Evolutionary conservation across 2,888 invertebrate genomes (phyloP), one percentile per base, ranked within the genome.

Genomic region (Lasius fuliginosus): DNA sequence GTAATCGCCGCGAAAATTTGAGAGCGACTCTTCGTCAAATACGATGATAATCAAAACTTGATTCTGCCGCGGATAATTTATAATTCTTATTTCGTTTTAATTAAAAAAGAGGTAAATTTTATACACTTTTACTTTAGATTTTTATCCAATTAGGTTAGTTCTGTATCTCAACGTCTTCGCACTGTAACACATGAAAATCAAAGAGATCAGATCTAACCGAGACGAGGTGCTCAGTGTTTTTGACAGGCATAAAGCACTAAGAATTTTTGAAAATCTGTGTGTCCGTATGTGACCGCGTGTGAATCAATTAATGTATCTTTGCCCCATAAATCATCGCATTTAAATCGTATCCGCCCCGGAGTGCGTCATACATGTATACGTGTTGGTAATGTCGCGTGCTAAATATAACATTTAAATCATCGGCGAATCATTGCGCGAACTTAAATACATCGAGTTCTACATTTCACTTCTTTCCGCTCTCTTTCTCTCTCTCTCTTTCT

Each of bases 161-260:
- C 86, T 85, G 87, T 88, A 87, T 87, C 82, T 82, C 86, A 90
- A 88, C 90, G 90, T 90, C 87, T 88, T 90, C 83, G 74, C 85
- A 87, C 88, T 90, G 86, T 87, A 92, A 92, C 86, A 88, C 82
- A 85, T 83, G 84, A 89, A 85, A 84, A 86, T 18, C 33, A 81
- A 81, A 60, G 42, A 81, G 27, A 62, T 81, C 79, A 64, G 58
- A 82, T 74, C 65, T n/a, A 67, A 67, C 67, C 27, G 58, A 58
- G n/a, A 49, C 60, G 18, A 58, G 23, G 23, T 53, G n/a, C 53
- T 68, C 53, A 18, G 23, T 33, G 11, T 36, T 40, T 27, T 82
- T 30, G 46, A 68, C 27, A 77, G 49, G 33, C 60, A 42, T 15
- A 62, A 62, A 53, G n/a, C 40, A 62, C 23, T 33, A 64, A 42